These are phyloP conservation scores for Simalia tracyae DNA, from an alignment of 2,797 vertebrate genomes.

Conservation along the genomic window DNA sequence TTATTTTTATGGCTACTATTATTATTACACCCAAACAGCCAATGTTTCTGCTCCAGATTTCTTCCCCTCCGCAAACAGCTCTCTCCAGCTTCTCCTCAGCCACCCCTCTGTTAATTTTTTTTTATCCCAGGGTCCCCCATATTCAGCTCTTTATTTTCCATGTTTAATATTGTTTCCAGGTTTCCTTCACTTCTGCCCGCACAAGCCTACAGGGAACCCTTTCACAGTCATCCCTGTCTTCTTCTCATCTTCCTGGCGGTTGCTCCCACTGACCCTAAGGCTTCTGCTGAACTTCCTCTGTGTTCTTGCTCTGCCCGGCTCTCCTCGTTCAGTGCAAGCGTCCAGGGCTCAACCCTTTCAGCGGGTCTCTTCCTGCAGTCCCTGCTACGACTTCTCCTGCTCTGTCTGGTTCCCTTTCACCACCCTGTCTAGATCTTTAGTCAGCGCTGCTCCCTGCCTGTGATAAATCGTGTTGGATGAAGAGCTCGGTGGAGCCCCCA, in stretches of 20 bases:
- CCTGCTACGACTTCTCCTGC: neutral
- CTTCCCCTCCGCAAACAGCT: neutral
- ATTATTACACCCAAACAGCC: too few species aligned
- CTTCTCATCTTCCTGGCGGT: accelerated
- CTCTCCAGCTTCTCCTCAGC: neutral
- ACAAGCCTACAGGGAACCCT: neutral
- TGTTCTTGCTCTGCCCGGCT: neutral
- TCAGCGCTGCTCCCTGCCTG: neutral
- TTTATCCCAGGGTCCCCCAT: neutral
- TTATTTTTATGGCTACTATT: neutral
- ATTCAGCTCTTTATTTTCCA: neutral
- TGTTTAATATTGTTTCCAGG: neutral
- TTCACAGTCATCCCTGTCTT: neutral
- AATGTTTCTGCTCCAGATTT: too few species aligned
- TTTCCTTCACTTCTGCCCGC: neutral
- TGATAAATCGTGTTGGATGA: neutral
- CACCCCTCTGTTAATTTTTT: too few species aligned
- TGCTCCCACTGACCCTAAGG: neutral
- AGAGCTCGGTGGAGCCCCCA: too few species aligned
- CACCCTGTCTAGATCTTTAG: neutral
- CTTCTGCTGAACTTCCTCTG: neutral
- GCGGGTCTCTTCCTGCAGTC: too few species aligned
- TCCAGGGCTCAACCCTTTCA: neutral
- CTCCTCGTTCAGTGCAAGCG: neutral
- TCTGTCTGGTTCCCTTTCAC: neutral